A percentile compares a stretch with the other conserved stretches of the same genome.
phyloP scores from a whole-genome alignment of 30 jellyfish, hydroid and myxozoan species.

The Phacellophora camtschatica region DNA sequence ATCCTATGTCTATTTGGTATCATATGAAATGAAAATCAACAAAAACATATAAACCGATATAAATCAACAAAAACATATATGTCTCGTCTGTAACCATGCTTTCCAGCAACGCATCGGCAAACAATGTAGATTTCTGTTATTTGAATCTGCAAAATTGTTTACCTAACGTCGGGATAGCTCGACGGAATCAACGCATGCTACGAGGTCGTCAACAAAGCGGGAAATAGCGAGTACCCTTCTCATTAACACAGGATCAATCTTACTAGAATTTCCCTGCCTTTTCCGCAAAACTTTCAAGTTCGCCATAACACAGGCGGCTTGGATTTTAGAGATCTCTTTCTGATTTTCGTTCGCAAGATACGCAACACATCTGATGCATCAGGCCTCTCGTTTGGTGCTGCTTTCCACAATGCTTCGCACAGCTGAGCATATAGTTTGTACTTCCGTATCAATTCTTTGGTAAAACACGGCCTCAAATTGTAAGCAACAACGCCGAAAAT shows the following conservation, averaged over 20 bases:
- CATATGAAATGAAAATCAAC: no score
- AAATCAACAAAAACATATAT: no score
- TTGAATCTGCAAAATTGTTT: not conserved
- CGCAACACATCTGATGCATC: slow-evolving; percentile 74
- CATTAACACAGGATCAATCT: not conserved
- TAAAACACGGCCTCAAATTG: slow-evolving; percentile 79
- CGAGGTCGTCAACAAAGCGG: not conserved
- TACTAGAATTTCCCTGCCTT: not conserved
- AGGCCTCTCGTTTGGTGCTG: slow-evolving; percentile 90
- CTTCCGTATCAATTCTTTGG: slow-evolving; percentile 67
- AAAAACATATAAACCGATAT: no score
- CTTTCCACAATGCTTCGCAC: slow-evolving; percentile 88
- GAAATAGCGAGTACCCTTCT: not conserved
- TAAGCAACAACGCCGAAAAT: slow-evolving; percentile 98
- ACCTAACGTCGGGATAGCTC: not conserved
- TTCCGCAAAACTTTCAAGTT: not conserved
- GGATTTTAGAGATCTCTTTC: slow-evolving; percentile 9
- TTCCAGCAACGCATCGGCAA: no score
- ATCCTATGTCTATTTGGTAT: no score
- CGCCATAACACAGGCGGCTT: slow-evolving; percentile 50
- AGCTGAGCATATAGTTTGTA: slow-evolving; percentile 73
- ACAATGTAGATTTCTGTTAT: no score
- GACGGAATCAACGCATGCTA: not conserved
- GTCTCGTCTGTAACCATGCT: no score
- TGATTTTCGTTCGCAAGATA: slow-evolving; percentile 34